Base-by-base conservation (phyloP, 2,113 vertebrate species). In the Passer domesticus region DNA sequence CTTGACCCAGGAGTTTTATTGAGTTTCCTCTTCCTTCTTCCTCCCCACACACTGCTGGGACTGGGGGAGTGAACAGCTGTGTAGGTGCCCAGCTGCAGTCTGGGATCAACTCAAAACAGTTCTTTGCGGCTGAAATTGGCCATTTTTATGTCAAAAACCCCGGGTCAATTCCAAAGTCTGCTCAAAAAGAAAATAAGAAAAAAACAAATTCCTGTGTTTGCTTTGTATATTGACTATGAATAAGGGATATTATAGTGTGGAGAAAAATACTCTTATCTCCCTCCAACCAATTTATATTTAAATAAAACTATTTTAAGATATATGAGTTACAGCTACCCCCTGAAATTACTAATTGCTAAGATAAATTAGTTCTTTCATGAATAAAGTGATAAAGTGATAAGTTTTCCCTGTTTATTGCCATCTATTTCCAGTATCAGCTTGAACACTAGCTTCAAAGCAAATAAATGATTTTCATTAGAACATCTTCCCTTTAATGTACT, bases 311-410 rank as follows among this genome's bases (percentile, higher is more conserved):
- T 74, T 79, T 80, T 69, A 89, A 87, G 31, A 83, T 73, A 75
- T 58, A 73, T 49, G 81, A 94, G 27, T 66, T 91, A 83, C 28
- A 87, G 60, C 27, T 87, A 75, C 41, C 56, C 43, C 69, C 78
- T 92, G 74, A 93, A 94, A 94, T 91, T 66, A 56, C 67, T 97
- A 95, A 94, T 87, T 90, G 68, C 46, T 92, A 81, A 93, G 94
- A 97, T 93, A 79, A 96, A 97, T 94, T 92, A 97, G 90, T 96
- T 94, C 89, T 89, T 96, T 92, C 80, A 78, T 76, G 53, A 73
- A 72, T 83, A 74, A 85, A 94, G 52, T 49, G 85, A 86, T 96
- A 93, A 95, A 92, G n/a, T 64, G 80, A 89, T 92, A 96, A 73
- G 31, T 56, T 69, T 83, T 89, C 37, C 33, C 68, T 94, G 43